Conservation (phyloP, 2,888 invertebrate genomes). For the Oligia strigilis region DNA sequence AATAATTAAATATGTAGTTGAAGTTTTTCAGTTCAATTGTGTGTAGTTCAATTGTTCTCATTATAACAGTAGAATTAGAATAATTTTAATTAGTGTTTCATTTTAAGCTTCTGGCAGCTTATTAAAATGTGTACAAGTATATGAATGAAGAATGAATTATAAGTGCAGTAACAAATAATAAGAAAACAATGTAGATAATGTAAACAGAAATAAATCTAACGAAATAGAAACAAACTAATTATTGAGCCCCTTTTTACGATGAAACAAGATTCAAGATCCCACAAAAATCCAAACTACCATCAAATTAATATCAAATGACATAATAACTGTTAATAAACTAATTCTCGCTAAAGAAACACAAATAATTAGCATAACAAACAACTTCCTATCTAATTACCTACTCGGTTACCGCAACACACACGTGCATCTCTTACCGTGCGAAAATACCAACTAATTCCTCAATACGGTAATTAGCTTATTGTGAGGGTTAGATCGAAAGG, state of each 20-base stretch:
- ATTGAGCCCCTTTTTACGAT: neutral
- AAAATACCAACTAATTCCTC: slow-evolving; percentile 80
- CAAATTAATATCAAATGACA: slow-evolving; percentile 63
- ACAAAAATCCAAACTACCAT: slow-evolving; percentile 22
- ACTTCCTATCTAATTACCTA: slow-evolving; percentile 79
- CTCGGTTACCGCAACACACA: slow-evolving; percentile 77
- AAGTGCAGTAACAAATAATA: neutral
- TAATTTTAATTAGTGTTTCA: neutral
- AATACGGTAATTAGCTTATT: slow-evolving; percentile 84
- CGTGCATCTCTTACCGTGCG: slow-evolving; percentile 81
- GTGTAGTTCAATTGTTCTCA: neutral
- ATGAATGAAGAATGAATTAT: no score
- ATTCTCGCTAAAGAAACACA: slow-evolving; percentile 50
- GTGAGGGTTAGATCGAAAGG: slow-evolving; percentile 68
- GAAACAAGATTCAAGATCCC: slow-evolving; percentile 5
- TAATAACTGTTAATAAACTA: slow-evolving; percentile 59
- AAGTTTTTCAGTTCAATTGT: no score
- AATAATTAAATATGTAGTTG: neutral
- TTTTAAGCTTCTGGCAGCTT: neutral
- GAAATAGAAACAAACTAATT: neutral
- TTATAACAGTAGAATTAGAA: neutral
- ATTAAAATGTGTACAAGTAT: neutral
- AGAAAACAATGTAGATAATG: neutral
- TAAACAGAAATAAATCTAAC: neutral
- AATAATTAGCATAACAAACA: slow-evolving; percentile 69